A percentile compares a stretch with the other conserved stretches of the same genome.
These are phyloP conservation scores for Gopherus flavomarginatus DNA, from an alignment of 2,113 vertebrate species.

Conservation along the genomic window DNA sequence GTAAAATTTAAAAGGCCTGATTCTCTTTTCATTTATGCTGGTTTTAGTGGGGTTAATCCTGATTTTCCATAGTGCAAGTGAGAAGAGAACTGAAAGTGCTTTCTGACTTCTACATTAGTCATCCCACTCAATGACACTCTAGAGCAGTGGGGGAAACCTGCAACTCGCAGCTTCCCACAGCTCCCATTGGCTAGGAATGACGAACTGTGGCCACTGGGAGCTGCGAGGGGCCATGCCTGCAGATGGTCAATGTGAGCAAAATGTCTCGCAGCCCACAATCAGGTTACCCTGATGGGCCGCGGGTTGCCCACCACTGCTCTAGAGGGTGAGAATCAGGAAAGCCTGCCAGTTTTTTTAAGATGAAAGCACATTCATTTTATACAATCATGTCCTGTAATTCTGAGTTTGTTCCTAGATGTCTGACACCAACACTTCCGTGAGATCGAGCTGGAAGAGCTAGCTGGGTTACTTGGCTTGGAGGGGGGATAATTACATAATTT, in stretches of 20 bases:
- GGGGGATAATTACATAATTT: not conserved
- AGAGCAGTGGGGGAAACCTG: not conserved
- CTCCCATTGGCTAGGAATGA: too few species aligned
- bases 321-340: not conserved
- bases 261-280: too few species aligned
- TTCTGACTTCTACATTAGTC: not conserved
- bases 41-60: not conserved
- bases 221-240: too few species aligned
- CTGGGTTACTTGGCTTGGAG: not conserved
- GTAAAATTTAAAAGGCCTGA: not conserved
- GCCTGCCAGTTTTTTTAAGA: not conserved
- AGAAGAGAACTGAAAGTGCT: not conserved
- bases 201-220: too few species aligned
- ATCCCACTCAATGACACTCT: not conserved
- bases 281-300: too few species aligned
- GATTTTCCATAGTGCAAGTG: rapidly evolving
- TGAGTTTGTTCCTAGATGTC: not conserved
- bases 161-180: too few species aligned
- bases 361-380: not conserved
- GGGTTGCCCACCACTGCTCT: too few species aligned
- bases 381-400: not conserved
- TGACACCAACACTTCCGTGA: not conserved
- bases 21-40: not conserved
- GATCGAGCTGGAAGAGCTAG: not conserved
- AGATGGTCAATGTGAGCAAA: too few species aligned